Evolutionary conservation across 2,888 invertebrate genomes (phyloP), one percentile per base, ranked within the genome.

Genomic region (Oxyteleia sp.): DNA sequence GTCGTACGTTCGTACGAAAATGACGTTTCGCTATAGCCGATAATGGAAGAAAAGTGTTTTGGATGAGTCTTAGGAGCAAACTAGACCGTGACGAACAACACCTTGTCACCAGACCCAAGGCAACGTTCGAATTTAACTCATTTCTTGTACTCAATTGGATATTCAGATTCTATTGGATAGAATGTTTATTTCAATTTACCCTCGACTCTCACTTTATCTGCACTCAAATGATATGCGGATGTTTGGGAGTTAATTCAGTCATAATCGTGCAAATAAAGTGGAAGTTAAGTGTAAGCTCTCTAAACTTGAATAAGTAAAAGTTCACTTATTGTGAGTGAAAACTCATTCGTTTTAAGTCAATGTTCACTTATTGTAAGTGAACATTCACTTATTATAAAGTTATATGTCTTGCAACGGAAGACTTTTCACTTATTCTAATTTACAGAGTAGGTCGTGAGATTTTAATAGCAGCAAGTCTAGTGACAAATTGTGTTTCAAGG

Each of bases 1-100:
- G 43, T 75, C 69, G 78, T 63, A 68, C 55, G 64, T 43, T 38
- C n/a, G 26, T 72, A 78, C 72, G 41, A 74, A 74, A 83, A 79
- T 75, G 53, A 74, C 55, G 72, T 61, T 61, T 68, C 41, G 55
- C 69, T 66, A 47, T 75, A 71, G 69, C 55, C 75, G 35, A 84
- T 53, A 72, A 69, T 83, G 83, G 79, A 84, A 80, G 83, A 84
- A 64, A 63, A 69, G 20, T 68, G 49, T 82, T 63, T 38, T 51
- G 51, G 74, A 63, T 55, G 26, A 68, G 43, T 51, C 49, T 80
- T 63, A 63, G 49, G 68, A 61, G 45, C 38, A 66, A 66, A 59
- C 32, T 59, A 64, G 29, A 45, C 11, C n/a, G 18, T 41, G 7
- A 32, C 4, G 18, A 53, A 53, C 16, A 32, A 1, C 32, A 45